Percentiles rank a stretch among this genome's conserved stretches.
These are phyloP conservation scores for Mesocentrotus franciscanus DNA, from an alignment of 53 echinoderm and acorn worm species.

Conservation along the genomic window DNA sequence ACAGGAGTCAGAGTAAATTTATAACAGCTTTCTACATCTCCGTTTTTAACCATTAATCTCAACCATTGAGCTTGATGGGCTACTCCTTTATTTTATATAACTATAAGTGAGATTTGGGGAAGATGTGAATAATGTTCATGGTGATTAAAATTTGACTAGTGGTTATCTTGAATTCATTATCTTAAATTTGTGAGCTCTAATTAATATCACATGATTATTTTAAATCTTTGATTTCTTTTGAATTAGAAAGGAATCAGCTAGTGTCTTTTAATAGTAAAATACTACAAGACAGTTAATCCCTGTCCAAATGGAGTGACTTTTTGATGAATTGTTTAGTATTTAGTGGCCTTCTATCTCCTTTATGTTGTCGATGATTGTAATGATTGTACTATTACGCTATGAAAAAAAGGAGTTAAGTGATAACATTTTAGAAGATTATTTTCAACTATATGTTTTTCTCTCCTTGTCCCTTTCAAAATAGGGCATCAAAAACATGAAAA, in stretches of 20 bases:
- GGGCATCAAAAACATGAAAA: neutral
- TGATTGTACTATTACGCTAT: too few species aligned
- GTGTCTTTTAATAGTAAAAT: too few species aligned
- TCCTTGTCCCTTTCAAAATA: neutral
- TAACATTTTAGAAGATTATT: neutral
- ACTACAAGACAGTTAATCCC: neutral
- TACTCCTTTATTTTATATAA: neutral
- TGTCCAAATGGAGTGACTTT: neutral
- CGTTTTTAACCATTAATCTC: neutral
- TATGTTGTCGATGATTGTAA: neutral
- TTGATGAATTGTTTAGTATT: neutral
- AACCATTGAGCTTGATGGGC: neutral
- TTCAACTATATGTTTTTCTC: neutral
- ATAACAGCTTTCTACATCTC: neutral
- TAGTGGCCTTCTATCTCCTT: neutral
- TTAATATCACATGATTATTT: too few species aligned
- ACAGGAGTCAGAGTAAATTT: neutral
- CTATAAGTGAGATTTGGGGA: neutral
- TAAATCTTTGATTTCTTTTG: too few species aligned
- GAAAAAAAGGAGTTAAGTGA: neutral
- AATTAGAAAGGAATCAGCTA: too few species aligned
- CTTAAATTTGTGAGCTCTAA: too few species aligned
- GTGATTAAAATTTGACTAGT: neutral
- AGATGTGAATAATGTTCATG: neutral
- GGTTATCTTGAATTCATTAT: neutral